phyloP scores from a whole-genome alignment of 2,888 invertebrate species.

The Ectemnius continuus region DNA sequence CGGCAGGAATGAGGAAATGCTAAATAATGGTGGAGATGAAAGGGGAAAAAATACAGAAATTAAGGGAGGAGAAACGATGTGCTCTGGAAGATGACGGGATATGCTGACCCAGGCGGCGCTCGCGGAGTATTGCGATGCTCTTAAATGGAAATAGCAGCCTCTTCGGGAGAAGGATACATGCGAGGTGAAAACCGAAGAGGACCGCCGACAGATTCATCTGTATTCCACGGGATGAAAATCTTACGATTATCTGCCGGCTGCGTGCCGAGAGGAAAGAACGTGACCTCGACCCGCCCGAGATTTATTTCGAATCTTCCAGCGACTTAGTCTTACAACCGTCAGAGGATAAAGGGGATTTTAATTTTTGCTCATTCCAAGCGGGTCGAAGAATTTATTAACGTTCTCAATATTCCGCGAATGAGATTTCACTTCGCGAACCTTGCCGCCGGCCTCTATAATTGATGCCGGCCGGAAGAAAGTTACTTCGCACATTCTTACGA shows the following conservation, averaged over 20 bases:
- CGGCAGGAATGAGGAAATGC: background rate
- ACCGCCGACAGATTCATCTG: conserved; percentile 69
- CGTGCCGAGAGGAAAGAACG: conserved; percentile 54
- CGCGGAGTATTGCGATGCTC: background rate
- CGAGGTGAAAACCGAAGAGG: conserved; percentile 45
- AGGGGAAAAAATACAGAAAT: conserved; percentile 13
- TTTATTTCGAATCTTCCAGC: conserved; percentile 59
- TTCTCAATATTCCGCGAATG: conserved; percentile 17
- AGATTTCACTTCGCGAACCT: conserved; percentile 5
- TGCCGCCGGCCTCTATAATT: conserved; percentile 13
- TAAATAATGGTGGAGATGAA: background rate
- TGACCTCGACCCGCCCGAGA: conserved; percentile 56
- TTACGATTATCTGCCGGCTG: conserved; percentile 64
- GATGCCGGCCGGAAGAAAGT: conserved; percentile 6
- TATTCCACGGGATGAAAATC: conserved; percentile 67
- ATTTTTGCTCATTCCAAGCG: conserved; percentile 12
- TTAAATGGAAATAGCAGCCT: conserved; percentile 10
- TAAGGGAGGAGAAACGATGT: background rate
- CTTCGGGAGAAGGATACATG: conserved; percentile 23
- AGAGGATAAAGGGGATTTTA: conserved; percentile 36
- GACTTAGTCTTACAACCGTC: conserved; percentile 33
- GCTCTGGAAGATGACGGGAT: background rate
- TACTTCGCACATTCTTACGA: conserved; percentile 2
- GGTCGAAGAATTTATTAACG: conserved; percentile 11
- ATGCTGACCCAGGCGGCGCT: background rate